A percentile compares a stretch with the other conserved stretches of the same genome.
phyloP scores from a whole-genome alignment of 1,140 invertebrate genomes.

The Drosophila funebris region DNA sequence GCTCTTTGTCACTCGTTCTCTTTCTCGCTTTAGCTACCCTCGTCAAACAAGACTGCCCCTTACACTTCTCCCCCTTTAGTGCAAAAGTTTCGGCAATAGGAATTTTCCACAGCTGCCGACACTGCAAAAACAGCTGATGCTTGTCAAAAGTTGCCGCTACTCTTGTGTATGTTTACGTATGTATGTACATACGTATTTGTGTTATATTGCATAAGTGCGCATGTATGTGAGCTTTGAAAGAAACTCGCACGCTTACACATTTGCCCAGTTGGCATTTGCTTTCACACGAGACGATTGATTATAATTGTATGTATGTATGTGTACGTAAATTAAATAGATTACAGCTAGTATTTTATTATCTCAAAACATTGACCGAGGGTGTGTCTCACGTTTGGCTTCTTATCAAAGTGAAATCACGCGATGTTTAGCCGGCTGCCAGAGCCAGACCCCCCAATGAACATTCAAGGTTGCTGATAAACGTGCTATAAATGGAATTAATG shows the following conservation, averaged over 20 bases:
- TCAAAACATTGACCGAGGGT: constrained; percentile 34
- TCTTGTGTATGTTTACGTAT: background rate
- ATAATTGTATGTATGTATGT: background rate
- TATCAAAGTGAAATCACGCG: constrained; percentile 69
- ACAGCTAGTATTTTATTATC: constrained; percentile 20
- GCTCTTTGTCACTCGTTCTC: constrained; percentile 7
- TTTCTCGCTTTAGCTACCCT: constrained; percentile 5
- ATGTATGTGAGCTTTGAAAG: constrained; percentile 41
- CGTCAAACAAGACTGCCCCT: background rate
- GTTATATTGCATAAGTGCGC: constrained; percentile 6
- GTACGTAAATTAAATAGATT: background rate
- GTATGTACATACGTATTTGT: constrained; percentile 11
- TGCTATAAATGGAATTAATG: constrained; percentile 64
- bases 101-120: constrained; percentile 62
- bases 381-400: constrained; percentile 74
- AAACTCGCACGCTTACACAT: constrained; percentile 51
- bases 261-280: constrained; percentile 35
- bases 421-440: constrained; percentile 26
- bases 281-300: constrained; percentile 29
- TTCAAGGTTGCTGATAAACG: constrained; percentile 62
- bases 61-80: background rate
- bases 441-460: constrained; percentile 53
- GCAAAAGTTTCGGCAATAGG: constrained; percentile 49
- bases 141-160: constrained; percentile 57
- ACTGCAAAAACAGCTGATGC: constrained; percentile 69